Evolutionary conservation across 2,888 invertebrate genomes (phyloP), one percentile per base, ranked within the genome.

Genomic region (Drosophila fulvimacula): DNA sequence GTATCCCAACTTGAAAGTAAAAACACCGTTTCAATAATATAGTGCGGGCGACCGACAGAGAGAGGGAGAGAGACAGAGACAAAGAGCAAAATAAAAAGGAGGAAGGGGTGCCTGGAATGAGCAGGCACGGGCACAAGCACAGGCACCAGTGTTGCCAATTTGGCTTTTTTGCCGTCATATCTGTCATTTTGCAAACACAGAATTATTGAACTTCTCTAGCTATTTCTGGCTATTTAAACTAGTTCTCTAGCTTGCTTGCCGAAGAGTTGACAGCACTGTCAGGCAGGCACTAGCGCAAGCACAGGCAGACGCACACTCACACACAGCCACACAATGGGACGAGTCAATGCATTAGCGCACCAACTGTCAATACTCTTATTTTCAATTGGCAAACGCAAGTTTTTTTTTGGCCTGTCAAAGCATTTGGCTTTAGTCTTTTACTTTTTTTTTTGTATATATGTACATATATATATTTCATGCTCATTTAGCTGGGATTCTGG

Each of bases 21-120:
- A 76, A 76, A 79, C 76, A 66, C 62, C 80, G 76, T 69, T 79
- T 79, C 69, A 76, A 76, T 76, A 69, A 69, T 69, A 68, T 53
- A 59, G 53, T 72, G 78, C 60, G 73, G 73, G 63, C 39, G 76
- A 57, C 42, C 42, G 41, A 56, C 17, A 11, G 48, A n/a, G 17
- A 48, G 41, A 15, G 38, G 15, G n/a, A 21, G 19, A 34, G 9
- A 19, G 27, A 11, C 36, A 21, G 21, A 30, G 27, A 30, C 27
- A 30, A 6, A 19, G 56, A 34, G 19, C n/a, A 27, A 10, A 11
- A 7, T 11, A 42, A 44, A 27, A 46, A 27, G 13, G 17, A 10
- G 32, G 19, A 5, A n/a, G 17, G 38, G 17, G n/a, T 24, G 38
- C 27, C 61, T 68, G 56, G 44, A 56, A 36, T 32, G 32, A 36